Evolutionary conservation across 2,888 invertebrate genomes (phyloP).

Genomic region (Caenorhabditis doughertyi): DNA sequence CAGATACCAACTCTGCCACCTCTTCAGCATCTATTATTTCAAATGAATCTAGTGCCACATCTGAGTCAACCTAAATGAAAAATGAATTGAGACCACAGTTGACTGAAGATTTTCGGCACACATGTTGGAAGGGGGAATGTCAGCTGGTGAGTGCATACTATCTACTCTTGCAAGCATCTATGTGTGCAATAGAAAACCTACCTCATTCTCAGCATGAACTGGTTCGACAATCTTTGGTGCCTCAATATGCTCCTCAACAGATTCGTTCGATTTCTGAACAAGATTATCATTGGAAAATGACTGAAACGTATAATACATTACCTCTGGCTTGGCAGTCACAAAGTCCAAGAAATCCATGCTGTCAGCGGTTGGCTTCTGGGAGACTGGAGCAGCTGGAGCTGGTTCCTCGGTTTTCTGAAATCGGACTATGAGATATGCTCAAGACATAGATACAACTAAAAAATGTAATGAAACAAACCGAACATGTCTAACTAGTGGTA

Average conservation of each 20-base stretch:
- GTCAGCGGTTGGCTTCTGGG: conserved; percentile 41
- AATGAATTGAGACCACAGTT: conserved; percentile 3
- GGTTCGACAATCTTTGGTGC: conserved; percentile 46
- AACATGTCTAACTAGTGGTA: conserved; percentile 12
- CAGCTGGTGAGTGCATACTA: conserved; percentile 41
- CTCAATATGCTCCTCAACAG: conserved; percentile 46
- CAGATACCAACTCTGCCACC: conserved; percentile 55
- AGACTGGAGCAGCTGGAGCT: conserved; percentile 19
- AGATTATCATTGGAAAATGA: too few species aligned
- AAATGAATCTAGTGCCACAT: conserved; percentile 63
- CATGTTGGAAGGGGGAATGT: background rate
- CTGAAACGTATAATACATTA: background rate
- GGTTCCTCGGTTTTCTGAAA: conserved; percentile 53
- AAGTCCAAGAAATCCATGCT: conserved; percentile 64
- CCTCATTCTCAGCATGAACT: conserved; percentile 45
- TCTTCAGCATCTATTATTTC: conserved; percentile 55
- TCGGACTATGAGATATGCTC: background rate
- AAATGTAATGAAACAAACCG: conserved; percentile 33
- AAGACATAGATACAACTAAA: conserved; percentile 13
- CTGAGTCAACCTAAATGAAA: conserved; percentile 59
- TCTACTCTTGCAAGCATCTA: conserved; percentile 36
- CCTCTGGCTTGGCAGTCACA: conserved; percentile 61
- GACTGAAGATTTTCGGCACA: conserved; percentile 5
- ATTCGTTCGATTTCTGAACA: conserved; percentile 31
- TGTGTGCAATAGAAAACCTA: background rate